Conservation (phyloP, 2,888 invertebrate genomes). For the Chaetoderma sp. region DNA sequence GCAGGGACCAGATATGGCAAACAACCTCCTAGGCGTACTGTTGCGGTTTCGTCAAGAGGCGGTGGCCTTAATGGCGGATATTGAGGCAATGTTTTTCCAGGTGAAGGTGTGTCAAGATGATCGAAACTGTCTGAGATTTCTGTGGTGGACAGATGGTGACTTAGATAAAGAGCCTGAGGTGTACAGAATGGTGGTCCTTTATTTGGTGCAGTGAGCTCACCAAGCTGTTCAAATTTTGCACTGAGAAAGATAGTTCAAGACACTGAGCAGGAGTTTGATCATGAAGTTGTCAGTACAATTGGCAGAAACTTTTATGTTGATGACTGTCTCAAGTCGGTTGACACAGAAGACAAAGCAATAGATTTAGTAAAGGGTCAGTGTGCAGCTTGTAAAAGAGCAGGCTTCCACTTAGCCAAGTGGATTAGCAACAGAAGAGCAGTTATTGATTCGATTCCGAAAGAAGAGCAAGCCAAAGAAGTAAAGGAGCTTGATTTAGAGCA, state of each 20-base stretch:
- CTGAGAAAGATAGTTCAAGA: conserved; percentile 21
- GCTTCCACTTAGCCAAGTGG: conserved; percentile 29
- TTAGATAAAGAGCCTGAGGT: conserved; percentile 3
- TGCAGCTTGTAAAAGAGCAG: too few relatives aligned
- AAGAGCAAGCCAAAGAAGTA: too few relatives aligned
- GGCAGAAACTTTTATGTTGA: conserved; percentile 23
- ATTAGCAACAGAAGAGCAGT: too few relatives aligned
- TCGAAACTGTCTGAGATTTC: conserved; percentile 26
- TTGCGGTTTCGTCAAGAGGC: conserved; percentile 30
- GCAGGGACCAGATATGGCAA: conserved; percentile 36
- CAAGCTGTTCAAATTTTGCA: conserved; percentile 31
- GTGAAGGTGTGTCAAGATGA: conserved; percentile 19
- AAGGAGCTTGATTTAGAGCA: too few relatives aligned
- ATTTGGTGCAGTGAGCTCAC: too few relatives aligned
- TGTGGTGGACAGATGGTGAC: conserved; percentile 35
- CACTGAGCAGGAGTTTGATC: conserved; percentile 1
- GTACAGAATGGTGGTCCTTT: conserved; percentile 34
- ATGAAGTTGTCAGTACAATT: conserved; percentile 22
- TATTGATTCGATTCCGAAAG: conserved; percentile 12
- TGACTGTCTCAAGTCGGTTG: too few relatives aligned
- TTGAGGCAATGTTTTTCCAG: conserved; percentile 39
- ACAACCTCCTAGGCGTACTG: conserved; percentile 32
- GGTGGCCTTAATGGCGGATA: conserved; percentile 26
- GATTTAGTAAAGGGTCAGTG: too few relatives aligned
- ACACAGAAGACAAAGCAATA: too few relatives aligned